Evolutionary conservation across 2,113 vertebrate genomes (phyloP).

Genomic region (Silurus meridionalis): DNA sequence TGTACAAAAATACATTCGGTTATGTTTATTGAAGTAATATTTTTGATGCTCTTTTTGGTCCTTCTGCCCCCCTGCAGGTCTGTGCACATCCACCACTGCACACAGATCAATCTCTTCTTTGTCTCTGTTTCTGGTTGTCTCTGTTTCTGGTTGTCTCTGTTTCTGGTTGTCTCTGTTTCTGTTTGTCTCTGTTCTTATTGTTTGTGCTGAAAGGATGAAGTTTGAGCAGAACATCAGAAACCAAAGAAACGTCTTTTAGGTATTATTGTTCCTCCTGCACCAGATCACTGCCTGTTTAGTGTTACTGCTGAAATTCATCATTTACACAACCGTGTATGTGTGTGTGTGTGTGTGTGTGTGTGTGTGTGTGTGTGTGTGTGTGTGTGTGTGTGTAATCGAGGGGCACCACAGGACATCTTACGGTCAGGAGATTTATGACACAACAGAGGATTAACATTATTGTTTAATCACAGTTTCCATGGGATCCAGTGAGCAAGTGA

Average conservation of each 20-base stretch:
- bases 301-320: conserved; percentile 17
- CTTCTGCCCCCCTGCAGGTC: too few relatives aligned
- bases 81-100: too few relatives aligned
- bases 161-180: too few relatives aligned
- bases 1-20: too few relatives aligned
- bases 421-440: conserved; percentile 1
- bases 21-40: too few relatives aligned
- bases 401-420: neutral
- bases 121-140: too few relatives aligned
- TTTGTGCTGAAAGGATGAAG: neutral
- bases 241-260: conserved; percentile 17
- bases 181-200: neutral
- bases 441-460: conserved; percentile 3
- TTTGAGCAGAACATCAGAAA: conserved; percentile 28
- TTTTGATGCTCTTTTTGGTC: too few relatives aligned
- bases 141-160: too few relatives aligned
- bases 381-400: neutral
- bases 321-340: neutral
- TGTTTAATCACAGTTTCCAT: conserved; percentile 10
- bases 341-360: neutral
- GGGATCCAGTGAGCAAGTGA: neutral
- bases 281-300: neutral
- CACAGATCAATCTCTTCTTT: too few relatives aligned
- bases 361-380: neutral
- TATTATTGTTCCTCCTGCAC: neutral